Conservation (phyloP, 2,888 invertebrate genomes). For the Amiota mariae region DNA sequence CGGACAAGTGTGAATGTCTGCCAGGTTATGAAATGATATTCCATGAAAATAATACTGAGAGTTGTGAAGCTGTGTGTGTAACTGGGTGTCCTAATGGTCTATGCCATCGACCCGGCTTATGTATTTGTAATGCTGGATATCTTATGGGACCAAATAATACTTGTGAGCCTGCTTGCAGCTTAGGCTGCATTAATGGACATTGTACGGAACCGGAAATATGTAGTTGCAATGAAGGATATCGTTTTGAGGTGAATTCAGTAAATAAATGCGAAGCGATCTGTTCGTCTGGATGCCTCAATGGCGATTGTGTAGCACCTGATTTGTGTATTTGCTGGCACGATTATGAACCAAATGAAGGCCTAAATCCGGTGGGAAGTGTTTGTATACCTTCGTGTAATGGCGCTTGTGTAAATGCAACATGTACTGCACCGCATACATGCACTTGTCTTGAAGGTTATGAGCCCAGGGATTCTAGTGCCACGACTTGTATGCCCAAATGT, state of each 20-base stretch:
- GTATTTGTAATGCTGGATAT: conserved; percentile 63
- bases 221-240: conserved; percentile 47
- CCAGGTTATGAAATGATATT: conserved; percentile 53
- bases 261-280: conserved; percentile 68
- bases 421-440: conserved; percentile 59
- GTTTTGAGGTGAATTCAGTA: conserved; percentile 40
- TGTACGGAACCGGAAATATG: conserved; percentile 74
- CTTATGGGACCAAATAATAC: conserved; percentile 62
- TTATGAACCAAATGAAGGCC: conserved; percentile 53
- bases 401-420: conserved; percentile 55
- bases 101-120: conserved; percentile 58
- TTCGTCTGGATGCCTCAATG: conserved; percentile 68
- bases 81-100: conserved; percentile 58
- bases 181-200: conserved; percentile 62
- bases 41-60: neutral
- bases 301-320: conserved; percentile 70
- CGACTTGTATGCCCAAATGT: conserved; percentile 68
- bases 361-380: neutral
- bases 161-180: conserved; percentile 64
- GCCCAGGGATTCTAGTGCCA: conserved; percentile 73
- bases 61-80: conserved; percentile 56
- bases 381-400: conserved; percentile 51
- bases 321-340: conserved; percentile 62
- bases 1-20: conserved; percentile 62
- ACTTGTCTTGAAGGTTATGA: conserved; percentile 68